Evolutionary conservation across 1,140 invertebrate species (phyloP).

Genomic region (Phortica variegata): DNA sequence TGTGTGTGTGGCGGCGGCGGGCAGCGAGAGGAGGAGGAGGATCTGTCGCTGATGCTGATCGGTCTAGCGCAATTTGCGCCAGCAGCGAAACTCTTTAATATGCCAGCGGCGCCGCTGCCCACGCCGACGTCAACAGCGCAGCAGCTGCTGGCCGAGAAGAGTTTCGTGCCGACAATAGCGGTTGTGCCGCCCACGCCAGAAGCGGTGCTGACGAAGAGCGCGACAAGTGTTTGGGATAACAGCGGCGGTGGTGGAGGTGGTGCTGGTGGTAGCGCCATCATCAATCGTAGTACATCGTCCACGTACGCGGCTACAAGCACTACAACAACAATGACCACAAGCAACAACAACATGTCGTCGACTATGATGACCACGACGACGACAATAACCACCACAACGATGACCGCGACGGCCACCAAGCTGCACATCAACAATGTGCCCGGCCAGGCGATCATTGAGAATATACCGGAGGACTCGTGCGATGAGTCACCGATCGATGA

Average conservation of each 20-base stretch:
- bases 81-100: constrained; percentile 65
- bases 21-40: constrained; percentile 58
- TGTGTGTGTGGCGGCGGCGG: constrained; percentile 18
- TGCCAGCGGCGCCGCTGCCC: constrained; percentile 13
- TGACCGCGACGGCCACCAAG: constrained; percentile 10
- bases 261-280: constrained; percentile 5
- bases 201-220: constrained; percentile 54
- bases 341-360: neutral
- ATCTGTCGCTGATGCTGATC: constrained; percentile 65
- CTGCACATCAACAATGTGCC: constrained; percentile 25
- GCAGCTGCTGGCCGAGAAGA: constrained; percentile 15
- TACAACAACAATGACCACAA: neutral
- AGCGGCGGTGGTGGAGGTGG: constrained; percentile 11
- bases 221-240: constrained; percentile 53
- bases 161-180: constrained; percentile 67
- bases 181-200: constrained; percentile 76
- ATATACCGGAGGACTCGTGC: constrained; percentile 59
- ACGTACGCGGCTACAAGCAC: neutral
- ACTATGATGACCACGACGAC: constrained; percentile 22
- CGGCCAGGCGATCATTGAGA: constrained; percentile 45
- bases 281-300: neutral
- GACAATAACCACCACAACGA: constrained; percentile 28
- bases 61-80: constrained; percentile 66
- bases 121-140: constrained; percentile 5
- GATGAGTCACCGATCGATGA: constrained; percentile 62